These are phyloP conservation scores for Acleris laterana DNA, from an alignment of 2,888 invertebrate species.

Conservation along the genomic window DNA sequence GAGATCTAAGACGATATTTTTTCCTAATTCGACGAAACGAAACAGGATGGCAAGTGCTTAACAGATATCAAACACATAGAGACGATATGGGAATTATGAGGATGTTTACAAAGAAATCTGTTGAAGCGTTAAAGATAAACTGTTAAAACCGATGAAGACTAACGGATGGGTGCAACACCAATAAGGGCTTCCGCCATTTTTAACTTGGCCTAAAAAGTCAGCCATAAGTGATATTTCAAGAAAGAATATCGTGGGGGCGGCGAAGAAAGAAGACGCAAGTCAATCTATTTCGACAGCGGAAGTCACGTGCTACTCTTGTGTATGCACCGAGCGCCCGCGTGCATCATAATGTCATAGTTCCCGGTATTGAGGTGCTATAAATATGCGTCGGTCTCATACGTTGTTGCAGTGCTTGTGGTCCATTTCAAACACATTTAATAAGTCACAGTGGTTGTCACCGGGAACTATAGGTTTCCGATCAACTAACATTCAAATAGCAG, in stretches of 20 bases:
- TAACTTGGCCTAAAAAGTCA: slow-evolving; percentile 22
- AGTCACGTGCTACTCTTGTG: slow-evolving; percentile 66
- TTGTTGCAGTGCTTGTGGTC: slow-evolving; percentile 9
- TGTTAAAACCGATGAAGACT: slow-evolving; percentile 3
- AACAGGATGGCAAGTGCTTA: slow-evolving; percentile 40
- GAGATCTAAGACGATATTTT: slow-evolving; percentile 44
- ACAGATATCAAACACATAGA: slow-evolving; percentile 36
- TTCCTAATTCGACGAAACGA: slow-evolving; percentile 44
- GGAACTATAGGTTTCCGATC: not conserved
- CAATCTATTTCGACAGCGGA: slow-evolving; percentile 62
- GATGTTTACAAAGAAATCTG: slow-evolving; percentile 23
- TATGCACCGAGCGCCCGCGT: slow-evolving; percentile 53
- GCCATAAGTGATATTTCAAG: slow-evolving; percentile 22
- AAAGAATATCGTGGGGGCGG: slow-evolving; percentile 25
- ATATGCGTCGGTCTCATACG: slow-evolving; percentile 57
- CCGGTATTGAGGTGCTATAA: slow-evolving; percentile 67
- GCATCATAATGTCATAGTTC: slow-evolving; percentile 74
- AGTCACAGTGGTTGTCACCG: not conserved
- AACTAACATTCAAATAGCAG: slow-evolving; percentile 1
- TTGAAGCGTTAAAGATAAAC: slow-evolving; percentile 14
- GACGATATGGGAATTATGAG: slow-evolving; percentile 22
- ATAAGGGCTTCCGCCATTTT: slow-evolving; percentile 30
- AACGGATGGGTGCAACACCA: slow-evolving; percentile 24
- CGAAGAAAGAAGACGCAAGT: slow-evolving; percentile 31
- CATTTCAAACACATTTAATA: slow-evolving; percentile 7